Evolutionary conservation across 2,113 vertebrate genomes (phyloP).

Genomic region (Corythornis cristatus): DNA sequence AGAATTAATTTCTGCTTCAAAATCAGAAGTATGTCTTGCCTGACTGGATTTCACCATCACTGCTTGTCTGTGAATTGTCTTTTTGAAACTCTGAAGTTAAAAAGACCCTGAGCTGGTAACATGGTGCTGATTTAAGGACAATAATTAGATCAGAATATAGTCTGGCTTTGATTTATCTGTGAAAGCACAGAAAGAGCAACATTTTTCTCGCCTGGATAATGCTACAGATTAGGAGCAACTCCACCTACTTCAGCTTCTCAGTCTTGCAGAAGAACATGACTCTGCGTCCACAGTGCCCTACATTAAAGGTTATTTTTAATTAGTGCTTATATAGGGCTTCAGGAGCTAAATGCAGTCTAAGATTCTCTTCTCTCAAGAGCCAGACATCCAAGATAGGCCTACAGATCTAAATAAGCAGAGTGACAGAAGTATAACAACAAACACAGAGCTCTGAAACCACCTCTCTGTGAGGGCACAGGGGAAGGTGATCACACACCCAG

Average conservation of each 20-base stretch:
- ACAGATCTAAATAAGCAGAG: background rate
- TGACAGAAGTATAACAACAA: background rate
- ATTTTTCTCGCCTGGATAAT: background rate
- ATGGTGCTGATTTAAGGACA: background rate
- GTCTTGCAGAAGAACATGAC: background rate
- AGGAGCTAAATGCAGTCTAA: background rate
- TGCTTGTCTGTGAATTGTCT: slow-evolving; percentile 3
- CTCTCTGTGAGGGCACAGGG: background rate
- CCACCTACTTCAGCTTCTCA: background rate
- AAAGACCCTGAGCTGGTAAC: background rate
- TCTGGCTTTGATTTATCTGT: background rate
- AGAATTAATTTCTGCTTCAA: background rate
- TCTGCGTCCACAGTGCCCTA: background rate
- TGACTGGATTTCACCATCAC: slow-evolving; percentile 49
- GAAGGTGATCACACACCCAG: rapidly evolving
- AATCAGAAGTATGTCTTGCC: slow-evolving; percentile 26
- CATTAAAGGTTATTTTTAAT: background rate
- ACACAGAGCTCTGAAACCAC: background rate
- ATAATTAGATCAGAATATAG: background rate
- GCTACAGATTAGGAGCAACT: background rate
- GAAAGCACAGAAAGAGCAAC: background rate
- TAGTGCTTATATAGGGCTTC: background rate
- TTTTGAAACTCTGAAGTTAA: background rate
- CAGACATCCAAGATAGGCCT: background rate
- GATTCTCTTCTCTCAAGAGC: background rate